These are phyloP conservation scores for Pituophis catenifer DNA, from an alignment of 2,113 vertebrate genomes.

Conservation along the genomic window DNA sequence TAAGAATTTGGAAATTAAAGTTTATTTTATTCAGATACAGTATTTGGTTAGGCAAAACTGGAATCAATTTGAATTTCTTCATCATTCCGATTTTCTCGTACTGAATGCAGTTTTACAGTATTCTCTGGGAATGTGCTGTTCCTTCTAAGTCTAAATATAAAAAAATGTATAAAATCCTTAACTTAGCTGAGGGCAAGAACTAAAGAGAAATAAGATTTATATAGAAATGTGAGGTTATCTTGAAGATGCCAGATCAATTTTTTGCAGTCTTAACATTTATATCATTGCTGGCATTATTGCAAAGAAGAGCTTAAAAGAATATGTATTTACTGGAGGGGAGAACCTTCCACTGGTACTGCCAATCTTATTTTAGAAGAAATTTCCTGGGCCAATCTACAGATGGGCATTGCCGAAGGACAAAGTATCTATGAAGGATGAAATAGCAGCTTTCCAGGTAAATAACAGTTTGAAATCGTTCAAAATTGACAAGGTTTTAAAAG, in stretches of 20 bases:
- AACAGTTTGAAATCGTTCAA: constrained; percentile 24
- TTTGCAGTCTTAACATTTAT: constrained; percentile 45
- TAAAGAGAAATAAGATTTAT: constrained; percentile 20
- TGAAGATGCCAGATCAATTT: constrained; percentile 48
- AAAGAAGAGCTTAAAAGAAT: constrained; percentile 22
- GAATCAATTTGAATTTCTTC: no score
- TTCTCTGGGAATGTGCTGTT: neutral
- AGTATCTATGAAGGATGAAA: neutral
- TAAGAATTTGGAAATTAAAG: neutral
- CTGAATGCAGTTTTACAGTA: no score
- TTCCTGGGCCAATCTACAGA: neutral
- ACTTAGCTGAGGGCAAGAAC: neutral
- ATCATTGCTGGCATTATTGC: constrained; percentile 44
- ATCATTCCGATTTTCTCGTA: neutral
- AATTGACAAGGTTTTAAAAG: constrained; percentile 7
- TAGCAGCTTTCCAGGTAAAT: constrained; percentile 6
- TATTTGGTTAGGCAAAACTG: neutral
- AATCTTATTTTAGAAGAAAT: constrained; percentile 29
- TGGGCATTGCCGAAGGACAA: neutral
- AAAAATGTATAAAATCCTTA: neutral
- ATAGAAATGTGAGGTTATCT: constrained; percentile 30
- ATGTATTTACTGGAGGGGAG: constrained; percentile 26
- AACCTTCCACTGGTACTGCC: neutral
- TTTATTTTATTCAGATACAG: neutral
- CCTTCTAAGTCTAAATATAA: neutral